These are phyloP conservation scores for Thymelicus sylvestris DNA, from an alignment of 2,888 invertebrate species.

Conservation along the genomic window DNA sequence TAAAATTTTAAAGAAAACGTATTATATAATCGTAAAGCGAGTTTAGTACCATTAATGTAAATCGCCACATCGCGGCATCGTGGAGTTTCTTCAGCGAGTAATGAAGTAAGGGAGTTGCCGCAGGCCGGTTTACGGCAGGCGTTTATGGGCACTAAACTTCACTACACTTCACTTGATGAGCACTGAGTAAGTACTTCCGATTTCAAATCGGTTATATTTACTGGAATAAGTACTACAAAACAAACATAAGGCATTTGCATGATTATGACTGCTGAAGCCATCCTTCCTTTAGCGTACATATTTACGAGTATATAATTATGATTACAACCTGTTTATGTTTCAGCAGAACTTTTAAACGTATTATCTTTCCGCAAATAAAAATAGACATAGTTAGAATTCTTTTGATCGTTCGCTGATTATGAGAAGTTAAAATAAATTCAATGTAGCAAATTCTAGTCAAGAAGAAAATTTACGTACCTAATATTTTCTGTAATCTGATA, in stretches of 20 bases:
- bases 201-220: constrained; percentile 40
- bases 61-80: constrained; percentile 13
- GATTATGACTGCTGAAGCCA: neutral
- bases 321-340: too few species aligned
- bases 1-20: neutral
- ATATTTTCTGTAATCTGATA: too few species aligned
- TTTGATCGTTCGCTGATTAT: too few species aligned
- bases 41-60: constrained; percentile 23
- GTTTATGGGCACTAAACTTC: constrained; percentile 72
- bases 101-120: constrained; percentile 70
- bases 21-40: neutral
- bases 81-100: constrained; percentile 45
- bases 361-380: too few species aligned
- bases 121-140: constrained; percentile 61
- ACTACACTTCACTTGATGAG: constrained; percentile 57
- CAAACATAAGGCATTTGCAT: neutral
- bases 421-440: too few species aligned
- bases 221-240: constrained; percentile 38
- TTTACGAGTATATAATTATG: too few species aligned
- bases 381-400: too few species aligned
- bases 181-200: constrained; percentile 64
- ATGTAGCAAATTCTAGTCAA: too few species aligned
- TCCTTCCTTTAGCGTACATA: too few species aligned
- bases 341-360: too few species aligned
- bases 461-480: too few species aligned